phyloP scores from a whole-genome alignment of 2,888 invertebrate species.

The Clivina fossor region DNA sequence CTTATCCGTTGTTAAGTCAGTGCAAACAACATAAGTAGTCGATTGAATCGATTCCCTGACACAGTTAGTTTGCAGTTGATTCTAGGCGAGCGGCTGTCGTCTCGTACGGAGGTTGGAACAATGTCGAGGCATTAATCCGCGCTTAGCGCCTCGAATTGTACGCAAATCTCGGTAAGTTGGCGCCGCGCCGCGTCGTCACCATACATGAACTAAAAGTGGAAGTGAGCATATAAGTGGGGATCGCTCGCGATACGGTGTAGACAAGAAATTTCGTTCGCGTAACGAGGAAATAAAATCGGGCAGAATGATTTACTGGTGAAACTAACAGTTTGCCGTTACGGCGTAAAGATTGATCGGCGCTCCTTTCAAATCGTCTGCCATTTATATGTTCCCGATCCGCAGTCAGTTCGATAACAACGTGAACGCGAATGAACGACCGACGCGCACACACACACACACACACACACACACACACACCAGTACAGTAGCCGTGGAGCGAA shows the following conservation, averaged over 20 bases:
- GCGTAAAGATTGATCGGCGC: conserved; percentile 31
- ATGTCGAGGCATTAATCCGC: conserved; percentile 26
- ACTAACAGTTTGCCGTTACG: conserved; percentile 34
- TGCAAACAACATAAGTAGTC: no score
- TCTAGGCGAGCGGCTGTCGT: no score
- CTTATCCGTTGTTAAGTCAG: no score
- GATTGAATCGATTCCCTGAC: no score
- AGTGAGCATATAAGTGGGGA: not conserved
- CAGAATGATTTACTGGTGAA: conserved; percentile 35
- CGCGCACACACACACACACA: conserved; percentile 6
- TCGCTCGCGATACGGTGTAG: conserved; percentile 28
- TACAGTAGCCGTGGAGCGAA: not conserved
- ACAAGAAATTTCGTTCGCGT: conserved; percentile 34
- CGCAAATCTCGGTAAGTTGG: conserved; percentile 22
- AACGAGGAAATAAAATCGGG: conserved; percentile 35
- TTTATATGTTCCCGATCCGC: conserved; percentile 34
- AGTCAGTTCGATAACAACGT: conserved; percentile 32
- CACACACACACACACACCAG: no score
- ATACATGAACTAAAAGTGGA: not conserved
- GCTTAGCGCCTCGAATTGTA: conserved; percentile 21
- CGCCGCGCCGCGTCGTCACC: conserved; percentile 10
- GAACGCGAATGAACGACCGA: no score
- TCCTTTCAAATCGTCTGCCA: conserved; percentile 35
- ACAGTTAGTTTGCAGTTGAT: no score
- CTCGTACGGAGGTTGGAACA: no score